Evolutionary conservation across 2,888 invertebrate genomes (phyloP), one percentile per base, ranked within the genome.

Genomic region (Clitarchus hookeri): DNA sequence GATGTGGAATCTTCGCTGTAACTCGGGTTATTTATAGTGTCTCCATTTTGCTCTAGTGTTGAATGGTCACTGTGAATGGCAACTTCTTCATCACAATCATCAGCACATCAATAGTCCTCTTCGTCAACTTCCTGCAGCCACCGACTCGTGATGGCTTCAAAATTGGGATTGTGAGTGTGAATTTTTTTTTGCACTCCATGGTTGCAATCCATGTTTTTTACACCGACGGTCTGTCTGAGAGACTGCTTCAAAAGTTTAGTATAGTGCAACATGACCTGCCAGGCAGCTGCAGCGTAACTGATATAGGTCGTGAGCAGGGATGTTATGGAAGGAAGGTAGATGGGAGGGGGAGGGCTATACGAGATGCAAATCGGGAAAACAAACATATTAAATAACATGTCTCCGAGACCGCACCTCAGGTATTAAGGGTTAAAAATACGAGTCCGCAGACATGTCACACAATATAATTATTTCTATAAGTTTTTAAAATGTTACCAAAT

Each of bases 311-410:
- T 16, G 65, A 65, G 65, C 16, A 19, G 23, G 16, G 23, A 65
- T 65, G 65, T 16, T 65, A 23, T 11, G 65, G 65, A 65, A 65
- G 65, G 65, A 65, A 65, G 23, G 65, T n/a, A 65, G 65, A n/a
- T 65, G 65, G 65, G n/a, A 19, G 65, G 65, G 65, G 65, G 65
- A 65, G 65, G 65, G 65, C 65, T 65, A 65, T n/a, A 23, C 65
- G 65, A 65, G 8, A 16, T 19, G 23, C 16, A 23, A 65, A 23
- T 65, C 65, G 65, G 65, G 65, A 65, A 65, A 65, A 65, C 65
- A 65, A 65, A n/a, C 19, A 65, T 23, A n/a, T 65, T 11, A 11
- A 9, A n/a, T 65, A n/a, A n/a, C n/a, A n/a, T n/a, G 65, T 65
- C 65, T 65, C 65, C 4, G 65, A 65, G 11, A 65, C 65, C 65